phyloP scores from a whole-genome alignment of 2,888 invertebrate genomes.

The Orchestes rusci region DNA sequence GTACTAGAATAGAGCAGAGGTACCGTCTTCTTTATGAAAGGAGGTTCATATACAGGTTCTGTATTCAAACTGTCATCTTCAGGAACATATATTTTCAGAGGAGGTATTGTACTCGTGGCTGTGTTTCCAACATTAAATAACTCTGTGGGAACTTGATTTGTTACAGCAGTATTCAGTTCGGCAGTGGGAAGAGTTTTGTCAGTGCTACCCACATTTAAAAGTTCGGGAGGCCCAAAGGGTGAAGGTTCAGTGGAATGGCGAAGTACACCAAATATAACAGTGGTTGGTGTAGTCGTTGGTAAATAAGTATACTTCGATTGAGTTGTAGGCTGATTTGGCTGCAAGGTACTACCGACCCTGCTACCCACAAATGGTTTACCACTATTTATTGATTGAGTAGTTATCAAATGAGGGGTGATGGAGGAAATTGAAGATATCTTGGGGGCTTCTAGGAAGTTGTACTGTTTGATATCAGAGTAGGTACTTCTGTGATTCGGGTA shows the following conservation, averaged over 20 bases:
- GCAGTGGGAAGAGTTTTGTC: conserved; percentile 9
- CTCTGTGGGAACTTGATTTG: conserved; percentile 40
- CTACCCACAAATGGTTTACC: conserved; percentile 39
- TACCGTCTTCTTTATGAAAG: conserved; percentile 19
- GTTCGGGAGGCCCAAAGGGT: conserved; percentile 17
- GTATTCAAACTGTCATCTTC: conserved; percentile 19
- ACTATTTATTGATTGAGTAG: conserved; percentile 39
- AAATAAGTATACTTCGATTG: conserved; percentile 22
- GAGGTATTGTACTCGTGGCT: conserved; percentile 10
- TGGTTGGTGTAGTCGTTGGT: conserved; percentile 14
- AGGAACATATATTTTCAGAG: conserved; percentile 18
- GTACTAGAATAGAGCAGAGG: conserved; percentile 29
- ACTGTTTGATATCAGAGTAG: conserved; percentile 38
- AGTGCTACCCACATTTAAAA: conserved; percentile 8
- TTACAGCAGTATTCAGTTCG: conserved; percentile 13
- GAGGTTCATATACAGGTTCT: conserved; percentile 22
- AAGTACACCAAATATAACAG: conserved; percentile 20
- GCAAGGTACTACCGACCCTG: conserved; percentile 30
- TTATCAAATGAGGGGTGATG: conserved; percentile 37
- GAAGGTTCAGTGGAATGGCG: conserved; percentile 17
- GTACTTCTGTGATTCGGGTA: conserved; percentile 40
- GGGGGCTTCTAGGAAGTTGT: conserved; percentile 27
- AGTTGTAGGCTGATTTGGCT: conserved; percentile 20
- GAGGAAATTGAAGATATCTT: conserved; percentile 31
- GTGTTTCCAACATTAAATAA: conserved; percentile 22